These are phyloP conservation scores for Agonum fuliginosum DNA, from an alignment of 2,888 invertebrate genomes.

Conservation along the genomic window DNA sequence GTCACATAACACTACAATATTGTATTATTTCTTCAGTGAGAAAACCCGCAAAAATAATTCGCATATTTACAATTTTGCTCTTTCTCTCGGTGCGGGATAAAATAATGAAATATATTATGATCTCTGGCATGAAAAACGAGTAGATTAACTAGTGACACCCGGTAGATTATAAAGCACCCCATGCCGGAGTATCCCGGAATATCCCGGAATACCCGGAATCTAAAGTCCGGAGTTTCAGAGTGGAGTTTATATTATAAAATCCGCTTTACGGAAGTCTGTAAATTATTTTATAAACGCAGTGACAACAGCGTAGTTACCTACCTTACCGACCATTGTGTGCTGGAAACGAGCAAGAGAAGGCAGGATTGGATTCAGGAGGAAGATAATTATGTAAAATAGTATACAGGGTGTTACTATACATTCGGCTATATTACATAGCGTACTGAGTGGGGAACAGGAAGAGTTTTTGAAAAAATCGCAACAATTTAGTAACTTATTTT, in stretches of 20 bases:
- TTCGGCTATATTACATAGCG: no score
- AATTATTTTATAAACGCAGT: slow-evolving; percentile 56
- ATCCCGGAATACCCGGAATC: no score
- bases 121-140: slow-evolving; percentile 29
- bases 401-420: no score
- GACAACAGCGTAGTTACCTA: slow-evolving; percentile 43
- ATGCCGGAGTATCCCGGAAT: no score
- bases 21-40: no score
- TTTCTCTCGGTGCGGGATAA: background rate
- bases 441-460: no score
- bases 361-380: background rate
- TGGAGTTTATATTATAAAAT: slow-evolving; percentile 53
- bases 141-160: slow-evolving; percentile 47
- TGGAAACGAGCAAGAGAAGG: background rate
- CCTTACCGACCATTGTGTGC: background rate
- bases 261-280: slow-evolving; percentile 52
- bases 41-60: no score
- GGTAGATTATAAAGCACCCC: slow-evolving; percentile 38
- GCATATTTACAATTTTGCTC: background rate
- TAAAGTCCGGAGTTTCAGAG: no score
- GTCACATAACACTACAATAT: no score
- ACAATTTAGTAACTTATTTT: no score
- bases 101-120: slow-evolving; percentile 50
- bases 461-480: no score
- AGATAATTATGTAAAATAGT: no score